These are phyloP conservation scores for Herminia tarsipennalis DNA, from an alignment of 2,888 invertebrate species.

Conservation along the genomic window DNA sequence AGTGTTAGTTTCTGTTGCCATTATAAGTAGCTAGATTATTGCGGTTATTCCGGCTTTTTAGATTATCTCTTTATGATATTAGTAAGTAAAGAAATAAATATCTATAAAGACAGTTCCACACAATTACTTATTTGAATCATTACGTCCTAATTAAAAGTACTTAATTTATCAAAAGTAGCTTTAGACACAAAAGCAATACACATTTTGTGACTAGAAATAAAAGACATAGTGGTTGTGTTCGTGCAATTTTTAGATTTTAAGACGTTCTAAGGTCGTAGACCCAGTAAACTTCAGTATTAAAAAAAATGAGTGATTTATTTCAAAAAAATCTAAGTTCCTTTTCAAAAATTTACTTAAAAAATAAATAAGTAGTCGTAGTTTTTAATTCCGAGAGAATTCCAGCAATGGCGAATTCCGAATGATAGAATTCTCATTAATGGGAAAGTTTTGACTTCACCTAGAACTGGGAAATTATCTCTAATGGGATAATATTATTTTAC, in stretches of 20 bases:
- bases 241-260: constrained; percentile 81
- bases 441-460: background rate
- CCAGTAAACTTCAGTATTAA: constrained; percentile 44
- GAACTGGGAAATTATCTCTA: background rate
- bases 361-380: background rate
- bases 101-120: constrained; percentile 18
- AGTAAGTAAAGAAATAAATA: no score
- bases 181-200: constrained; percentile 73
- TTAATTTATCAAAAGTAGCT: constrained; percentile 55
- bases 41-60: no score
- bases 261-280: constrained; percentile 69
- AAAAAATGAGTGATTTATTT: constrained; percentile 25
- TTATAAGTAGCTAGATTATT: no score
- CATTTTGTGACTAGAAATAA: constrained; percentile 77
- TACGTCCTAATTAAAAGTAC: constrained; percentile 46
- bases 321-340: constrained; percentile 13
- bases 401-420: background rate
- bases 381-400: no score
- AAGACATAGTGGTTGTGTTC: constrained; percentile 83
- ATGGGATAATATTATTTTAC: background rate
- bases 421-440: background rate
- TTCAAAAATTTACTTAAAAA: background rate
- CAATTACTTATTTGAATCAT: constrained; percentile 18
- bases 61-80: no score
- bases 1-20: no score